Percentiles rank a stretch among this genome's conserved stretches.
These are phyloP conservation scores for Bombus consobrinus DNA, from an alignment of 1,140 invertebrate species.

Conservation along the genomic window DNA sequence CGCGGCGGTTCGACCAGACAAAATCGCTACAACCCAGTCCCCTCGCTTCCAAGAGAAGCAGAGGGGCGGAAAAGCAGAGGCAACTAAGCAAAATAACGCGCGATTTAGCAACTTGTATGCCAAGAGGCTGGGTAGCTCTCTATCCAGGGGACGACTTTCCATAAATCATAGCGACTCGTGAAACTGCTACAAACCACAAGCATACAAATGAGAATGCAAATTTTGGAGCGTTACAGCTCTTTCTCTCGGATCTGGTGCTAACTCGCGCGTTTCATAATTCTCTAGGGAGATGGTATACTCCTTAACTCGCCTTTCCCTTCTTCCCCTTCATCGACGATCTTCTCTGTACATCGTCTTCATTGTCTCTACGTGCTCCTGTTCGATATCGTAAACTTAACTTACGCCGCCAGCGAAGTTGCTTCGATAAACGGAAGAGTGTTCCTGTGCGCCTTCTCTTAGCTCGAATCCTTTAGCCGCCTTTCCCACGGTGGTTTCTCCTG, in stretches of 20 bases:
- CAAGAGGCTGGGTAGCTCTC: background rate
- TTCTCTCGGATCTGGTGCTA: background rate
- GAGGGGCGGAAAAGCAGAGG: background rate
- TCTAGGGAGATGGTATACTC: background rate
- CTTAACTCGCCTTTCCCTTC: background rate
- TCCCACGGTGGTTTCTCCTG: background rate
- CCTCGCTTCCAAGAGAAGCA: background rate
- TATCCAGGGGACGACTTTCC: constrained; percentile 21
- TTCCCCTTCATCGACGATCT: background rate
- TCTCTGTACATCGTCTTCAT: background rate
- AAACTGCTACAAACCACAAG: constrained; percentile 33
- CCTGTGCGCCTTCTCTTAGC: background rate
- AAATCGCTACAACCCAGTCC: background rate
- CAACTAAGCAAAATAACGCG: constrained; percentile 12
- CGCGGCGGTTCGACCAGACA: background rate
- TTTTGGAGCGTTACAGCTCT: background rate
- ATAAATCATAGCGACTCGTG: constrained; percentile 55
- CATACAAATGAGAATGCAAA: constrained; percentile 65
- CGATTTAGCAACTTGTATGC: constrained; percentile 45
- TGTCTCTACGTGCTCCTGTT: no score
- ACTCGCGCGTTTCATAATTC: background rate
- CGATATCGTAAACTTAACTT: constrained; percentile 21
- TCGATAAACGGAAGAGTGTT: constrained; percentile 33
- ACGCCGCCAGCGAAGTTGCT: no score
- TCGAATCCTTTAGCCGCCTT: background rate